Conservation (phyloP, 2,888 invertebrate genomes). For the Volucella bombylans region DNA sequence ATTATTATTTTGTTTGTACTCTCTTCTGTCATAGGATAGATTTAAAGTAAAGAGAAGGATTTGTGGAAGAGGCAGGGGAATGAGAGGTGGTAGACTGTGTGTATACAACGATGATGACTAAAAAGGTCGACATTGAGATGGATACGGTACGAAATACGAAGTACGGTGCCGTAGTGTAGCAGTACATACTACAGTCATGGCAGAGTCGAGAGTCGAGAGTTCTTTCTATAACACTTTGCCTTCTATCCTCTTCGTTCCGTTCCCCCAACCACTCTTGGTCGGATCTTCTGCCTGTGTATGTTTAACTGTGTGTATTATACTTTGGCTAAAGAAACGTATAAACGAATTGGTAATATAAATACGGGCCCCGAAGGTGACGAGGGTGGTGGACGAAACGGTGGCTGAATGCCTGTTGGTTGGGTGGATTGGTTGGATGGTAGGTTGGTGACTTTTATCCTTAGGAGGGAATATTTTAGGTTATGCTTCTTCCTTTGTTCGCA, state of each 20-base stretch:
- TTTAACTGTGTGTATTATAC: constrained; percentile 70
- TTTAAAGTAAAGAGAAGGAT: constrained; percentile 14
- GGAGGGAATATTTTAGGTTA: constrained; percentile 72
- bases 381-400: constrained; percentile 19
- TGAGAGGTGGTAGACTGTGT: constrained; percentile 51
- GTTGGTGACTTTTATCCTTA: constrained; percentile 72
- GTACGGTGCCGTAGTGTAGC: too few relatives aligned
- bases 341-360: constrained; percentile 74
- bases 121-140: constrained; percentile 73
- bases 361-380: constrained; percentile 60
- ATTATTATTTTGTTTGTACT: not conserved
- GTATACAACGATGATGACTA: constrained; percentile 55
- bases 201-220: not conserved
- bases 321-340: constrained; percentile 73
- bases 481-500: constrained; percentile 63
- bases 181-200: not conserved
- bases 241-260: too few relatives aligned
- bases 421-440: not conserved
- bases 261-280: not conserved
- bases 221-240: constrained; percentile 6
- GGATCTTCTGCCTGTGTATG: constrained; percentile 65
- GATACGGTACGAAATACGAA: constrained; percentile 53
- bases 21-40: constrained; percentile 49
- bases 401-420: constrained; percentile 2
- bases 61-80: constrained; percentile 5